Conservation (phyloP, 2,797 vertebrate species). For the Neosilurus mollespiculum region DNA sequence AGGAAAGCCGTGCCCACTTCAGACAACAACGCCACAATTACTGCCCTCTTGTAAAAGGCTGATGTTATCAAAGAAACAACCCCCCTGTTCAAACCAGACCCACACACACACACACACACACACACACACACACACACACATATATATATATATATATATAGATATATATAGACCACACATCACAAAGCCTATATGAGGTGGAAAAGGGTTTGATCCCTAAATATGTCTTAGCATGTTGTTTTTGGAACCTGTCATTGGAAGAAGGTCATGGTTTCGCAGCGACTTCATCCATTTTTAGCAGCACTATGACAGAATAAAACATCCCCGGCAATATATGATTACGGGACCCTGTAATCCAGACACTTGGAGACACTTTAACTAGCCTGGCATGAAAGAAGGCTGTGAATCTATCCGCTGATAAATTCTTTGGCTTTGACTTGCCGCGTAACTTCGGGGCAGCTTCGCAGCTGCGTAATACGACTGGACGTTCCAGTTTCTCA, state of each 20-base stretch:
- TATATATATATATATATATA: background rate
- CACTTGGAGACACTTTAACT: background rate
- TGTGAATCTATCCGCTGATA: background rate
- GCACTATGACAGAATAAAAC: background rate
- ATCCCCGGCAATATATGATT: background rate
- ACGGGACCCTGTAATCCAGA: slow-evolving; percentile 1
- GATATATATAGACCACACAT: slow-evolving; percentile 11
- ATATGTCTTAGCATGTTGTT: background rate
- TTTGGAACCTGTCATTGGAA: slow-evolving; percentile 26
- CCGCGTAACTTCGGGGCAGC: background rate
- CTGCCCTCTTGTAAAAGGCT: slow-evolving; percentile 73
- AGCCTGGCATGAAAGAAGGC: background rate
- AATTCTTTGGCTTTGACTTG: background rate
- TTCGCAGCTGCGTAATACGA: slow-evolving; percentile 34
- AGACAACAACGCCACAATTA: slow-evolving; percentile 76
- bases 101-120: slow-evolving; percentile 63
- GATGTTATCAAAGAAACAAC: slow-evolving; percentile 79
- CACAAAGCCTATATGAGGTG: slow-evolving; percentile 47
- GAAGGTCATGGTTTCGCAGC: slow-evolving; percentile 14
- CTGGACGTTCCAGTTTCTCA: slow-evolving; percentile 40
- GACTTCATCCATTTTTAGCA: slow-evolving; percentile 17
- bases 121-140: slow-evolving; percentile 33
- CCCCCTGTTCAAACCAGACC: slow-evolving; percentile 67
- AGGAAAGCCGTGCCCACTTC: slow-evolving; percentile 63
- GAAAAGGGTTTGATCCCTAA: slow-evolving; percentile 16